Percentiles rank a stretch among this genome's conserved stretches.
Conservation (phyloP, 2,113 vertebrate species). For the Melanostigma gelatinosum region DNA sequence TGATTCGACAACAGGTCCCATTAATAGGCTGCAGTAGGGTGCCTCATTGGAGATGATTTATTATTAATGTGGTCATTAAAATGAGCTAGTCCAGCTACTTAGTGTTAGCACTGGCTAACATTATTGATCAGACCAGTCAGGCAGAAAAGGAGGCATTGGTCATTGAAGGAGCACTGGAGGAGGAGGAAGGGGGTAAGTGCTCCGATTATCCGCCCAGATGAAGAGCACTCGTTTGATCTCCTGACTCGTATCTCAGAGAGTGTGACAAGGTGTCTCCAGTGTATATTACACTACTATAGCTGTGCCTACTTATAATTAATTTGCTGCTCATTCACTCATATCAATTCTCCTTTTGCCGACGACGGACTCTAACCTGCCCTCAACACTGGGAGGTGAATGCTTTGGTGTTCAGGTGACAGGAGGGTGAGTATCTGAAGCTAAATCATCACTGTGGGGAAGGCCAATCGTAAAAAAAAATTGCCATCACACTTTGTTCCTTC, state of each 20-base stretch:
- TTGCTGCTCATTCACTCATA: constrained; percentile 72
- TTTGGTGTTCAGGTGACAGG: constrained; percentile 15
- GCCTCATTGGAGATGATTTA: constrained; percentile 69
- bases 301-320: constrained; percentile 75
- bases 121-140: constrained; percentile 69
- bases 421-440: neutral
- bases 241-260: constrained; percentile 56
- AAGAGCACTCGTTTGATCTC: constrained; percentile 65
- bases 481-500: neutral
- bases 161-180: constrained; percentile 48
- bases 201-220: constrained; percentile 60
- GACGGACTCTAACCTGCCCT: constrained; percentile 39
- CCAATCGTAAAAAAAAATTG: neutral
- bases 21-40: constrained; percentile 62
- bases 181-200: constrained; percentile 33
- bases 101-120: constrained; percentile 49
- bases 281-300: constrained; percentile 57
- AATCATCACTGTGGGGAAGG: neutral
- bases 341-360: constrained; percentile 65
- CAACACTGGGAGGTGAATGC: constrained; percentile 27
- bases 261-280: constrained; percentile 68
- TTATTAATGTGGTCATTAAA: constrained; percentile 78
- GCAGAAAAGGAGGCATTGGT: constrained; percentile 47
- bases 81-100: constrained; percentile 54
- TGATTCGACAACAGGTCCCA: constrained; percentile 56